phyloP scores from a whole-genome alignment of 1,140 invertebrate species.

The Lasaia peninsularis region DNA sequence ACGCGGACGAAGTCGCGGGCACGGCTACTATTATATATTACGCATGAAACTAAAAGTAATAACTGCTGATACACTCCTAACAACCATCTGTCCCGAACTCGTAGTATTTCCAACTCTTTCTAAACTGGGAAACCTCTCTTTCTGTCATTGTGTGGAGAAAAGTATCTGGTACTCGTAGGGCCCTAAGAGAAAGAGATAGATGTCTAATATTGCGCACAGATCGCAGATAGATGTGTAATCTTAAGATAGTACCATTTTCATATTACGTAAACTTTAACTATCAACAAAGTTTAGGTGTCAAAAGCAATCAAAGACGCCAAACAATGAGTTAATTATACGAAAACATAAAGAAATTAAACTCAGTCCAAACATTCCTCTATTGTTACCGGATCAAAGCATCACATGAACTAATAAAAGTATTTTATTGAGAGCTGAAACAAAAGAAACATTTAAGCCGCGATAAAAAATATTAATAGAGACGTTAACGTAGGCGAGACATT shows the following conservation, averaged over 20 bases:
- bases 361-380: slow-evolving; percentile 35
- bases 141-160: too few relatives aligned
- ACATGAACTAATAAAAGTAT: slow-evolving; percentile 38
- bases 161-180: too few relatives aligned
- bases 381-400: slow-evolving; percentile 49
- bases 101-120: too few relatives aligned
- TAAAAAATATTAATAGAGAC: slow-evolving; percentile 65
- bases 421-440: slow-evolving; percentile 57
- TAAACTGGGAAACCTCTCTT: too few relatives aligned
- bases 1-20: too few relatives aligned
- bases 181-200: too few relatives aligned
- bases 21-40: too few relatives aligned
- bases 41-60: too few relatives aligned
- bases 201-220: too few relatives aligned
- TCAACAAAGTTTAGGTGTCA: slow-evolving; percentile 9
- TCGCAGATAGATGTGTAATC: too few relatives aligned
- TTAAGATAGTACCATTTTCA: slow-evolving; percentile 4
- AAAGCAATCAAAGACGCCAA: slow-evolving; percentile 6
- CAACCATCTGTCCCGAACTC: too few relatives aligned
- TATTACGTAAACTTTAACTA: neutral
- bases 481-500: slow-evolving; percentile 50
- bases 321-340: slow-evolving; percentile 15
- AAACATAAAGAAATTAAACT: slow-evolving; percentile 24
- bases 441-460: slow-evolving; percentile 58
- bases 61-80: too few relatives aligned